Evolutionary conservation across 1,140 invertebrate genomes (phyloP).

Genomic region (Contarinia nasturtii): DNA sequence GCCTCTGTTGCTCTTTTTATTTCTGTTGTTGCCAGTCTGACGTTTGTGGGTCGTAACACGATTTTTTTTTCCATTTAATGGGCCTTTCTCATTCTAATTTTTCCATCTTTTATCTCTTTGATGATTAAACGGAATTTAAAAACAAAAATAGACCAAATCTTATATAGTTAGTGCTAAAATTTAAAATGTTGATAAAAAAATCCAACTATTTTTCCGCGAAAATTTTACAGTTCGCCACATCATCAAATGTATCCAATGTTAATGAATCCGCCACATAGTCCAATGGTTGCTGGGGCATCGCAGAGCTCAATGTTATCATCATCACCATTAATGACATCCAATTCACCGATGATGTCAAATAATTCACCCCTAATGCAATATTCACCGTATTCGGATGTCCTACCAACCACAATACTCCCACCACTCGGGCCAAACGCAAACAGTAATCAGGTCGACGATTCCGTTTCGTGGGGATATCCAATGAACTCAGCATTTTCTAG

Average conservation of each 20-base stretch:
- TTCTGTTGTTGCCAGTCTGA: too few species aligned
- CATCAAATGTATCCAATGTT: constrained; percentile 1
- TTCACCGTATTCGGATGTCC: constrained; percentile 17
- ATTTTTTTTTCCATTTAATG: too few species aligned
- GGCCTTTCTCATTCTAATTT: too few species aligned
- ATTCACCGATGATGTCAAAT: constrained; percentile 14
- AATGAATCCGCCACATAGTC: constrained; percentile 1
- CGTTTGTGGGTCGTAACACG: too few species aligned
- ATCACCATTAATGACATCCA: constrained; percentile 15
- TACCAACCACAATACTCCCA: constrained; percentile 10
- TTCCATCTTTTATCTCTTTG: too few species aligned
- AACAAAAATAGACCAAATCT: too few species aligned
- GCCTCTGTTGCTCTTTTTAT: too few species aligned
- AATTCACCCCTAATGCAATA: constrained; percentile 16
- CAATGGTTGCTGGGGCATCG: not conserved
- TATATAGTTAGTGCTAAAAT: too few species aligned
- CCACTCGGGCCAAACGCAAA: constrained; percentile 7
- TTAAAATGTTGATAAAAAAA: too few species aligned
- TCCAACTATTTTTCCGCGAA: too few species aligned
- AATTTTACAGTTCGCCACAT: not conserved
- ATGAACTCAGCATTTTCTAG: not conserved
- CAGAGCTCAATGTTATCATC: constrained; percentile 4
- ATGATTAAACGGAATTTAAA: too few species aligned
- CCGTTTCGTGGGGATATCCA: constrained; percentile 17
- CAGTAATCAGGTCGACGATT: constrained; percentile 10